These are phyloP conservation scores for Bathybates hornii DNA, from an alignment of 2,113 vertebrate species.

Conservation along the genomic window DNA sequence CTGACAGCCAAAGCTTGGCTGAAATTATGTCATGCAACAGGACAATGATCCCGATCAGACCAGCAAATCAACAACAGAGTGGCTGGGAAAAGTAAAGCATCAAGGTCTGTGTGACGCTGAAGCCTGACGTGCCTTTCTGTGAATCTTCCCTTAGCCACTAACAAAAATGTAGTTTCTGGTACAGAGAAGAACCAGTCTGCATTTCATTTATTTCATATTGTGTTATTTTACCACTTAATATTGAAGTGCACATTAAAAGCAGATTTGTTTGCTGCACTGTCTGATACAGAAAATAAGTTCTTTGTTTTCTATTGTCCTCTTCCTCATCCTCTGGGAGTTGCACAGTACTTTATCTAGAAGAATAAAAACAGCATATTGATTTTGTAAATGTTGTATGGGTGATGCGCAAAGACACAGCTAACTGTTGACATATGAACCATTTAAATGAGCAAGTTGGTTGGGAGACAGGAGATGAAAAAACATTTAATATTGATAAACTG, in stretches of 20 bases:
- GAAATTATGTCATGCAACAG: neutral
- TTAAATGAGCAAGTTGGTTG: neutral
- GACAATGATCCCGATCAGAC: neutral
- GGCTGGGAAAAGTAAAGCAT: neutral
- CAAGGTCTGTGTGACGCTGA: neutral
- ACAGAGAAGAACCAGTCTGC: neutral
- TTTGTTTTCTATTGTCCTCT: neutral
- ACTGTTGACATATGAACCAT: neutral
- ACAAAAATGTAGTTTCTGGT: neutral
- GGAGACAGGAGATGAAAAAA: neutral
- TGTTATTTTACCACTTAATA: neutral
- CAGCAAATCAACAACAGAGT: neutral
- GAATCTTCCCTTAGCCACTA: neutral
- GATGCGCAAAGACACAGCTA: neutral
- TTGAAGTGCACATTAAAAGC: neutral
- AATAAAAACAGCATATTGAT: neutral
- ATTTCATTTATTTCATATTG: neutral
- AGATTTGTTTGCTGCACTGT: neutral
- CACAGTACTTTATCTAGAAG: neutral
- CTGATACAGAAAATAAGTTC: neutral
- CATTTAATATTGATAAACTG: neutral
- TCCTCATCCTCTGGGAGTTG: neutral
- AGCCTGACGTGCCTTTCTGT: neutral
- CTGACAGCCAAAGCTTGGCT: neutral
- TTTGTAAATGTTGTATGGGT: neutral